Percentiles rank a stretch among this genome's conserved stretches.
phyloP scores from a whole-genome alignment of 2,888 invertebrate genomes.

The Dryococelus australis region DNA sequence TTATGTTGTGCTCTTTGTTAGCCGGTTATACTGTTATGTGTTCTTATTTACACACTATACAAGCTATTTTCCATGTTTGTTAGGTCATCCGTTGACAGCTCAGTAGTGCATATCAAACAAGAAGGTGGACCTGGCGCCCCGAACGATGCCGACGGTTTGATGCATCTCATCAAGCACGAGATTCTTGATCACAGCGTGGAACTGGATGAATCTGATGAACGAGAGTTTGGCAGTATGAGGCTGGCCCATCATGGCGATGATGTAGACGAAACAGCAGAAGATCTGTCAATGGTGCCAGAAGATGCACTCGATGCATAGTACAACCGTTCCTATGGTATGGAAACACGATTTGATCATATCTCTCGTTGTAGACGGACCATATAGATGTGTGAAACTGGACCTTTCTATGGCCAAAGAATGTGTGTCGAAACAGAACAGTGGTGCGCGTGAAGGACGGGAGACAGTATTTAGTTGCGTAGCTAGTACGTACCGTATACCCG shows the following conservation, averaged over 20 bases:
- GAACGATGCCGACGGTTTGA: slow-evolving; percentile 42
- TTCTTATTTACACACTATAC: neutral
- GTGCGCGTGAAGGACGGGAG: neutral
- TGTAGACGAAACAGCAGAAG: slow-evolving; percentile 46
- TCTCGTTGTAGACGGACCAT: slow-evolving; percentile 3
- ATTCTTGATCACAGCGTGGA: slow-evolving; percentile 46
- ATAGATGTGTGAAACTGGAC: slow-evolving; percentile 10
- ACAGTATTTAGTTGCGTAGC: neutral
- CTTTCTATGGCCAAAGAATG: neutral
- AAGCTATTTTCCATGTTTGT: slow-evolving; percentile 16
- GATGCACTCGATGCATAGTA: slow-evolving; percentile 46
- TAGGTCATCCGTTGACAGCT: slow-evolving; percentile 44
- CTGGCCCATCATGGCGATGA: slow-evolving; percentile 35
- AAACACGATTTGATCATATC: neutral
- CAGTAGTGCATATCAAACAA: slow-evolving; percentile 46
- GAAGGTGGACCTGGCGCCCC: slow-evolving; percentile 36
- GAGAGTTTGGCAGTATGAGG: slow-evolving; percentile 32
- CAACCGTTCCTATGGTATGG: slow-evolving; percentile 27
- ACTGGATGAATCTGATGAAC: slow-evolving; percentile 40
- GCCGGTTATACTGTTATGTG: neutral
- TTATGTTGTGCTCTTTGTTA: too few relatives aligned
- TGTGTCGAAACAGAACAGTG: neutral
- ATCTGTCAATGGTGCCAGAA: slow-evolving; percentile 47
- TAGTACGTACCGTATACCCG: neutral
- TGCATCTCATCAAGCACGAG: slow-evolving; percentile 46